Evolutionary conservation across 2,888 invertebrate species (phyloP), one percentile per base, ranked within the genome.

Genomic region (Eurytoma adleriae): DNA sequence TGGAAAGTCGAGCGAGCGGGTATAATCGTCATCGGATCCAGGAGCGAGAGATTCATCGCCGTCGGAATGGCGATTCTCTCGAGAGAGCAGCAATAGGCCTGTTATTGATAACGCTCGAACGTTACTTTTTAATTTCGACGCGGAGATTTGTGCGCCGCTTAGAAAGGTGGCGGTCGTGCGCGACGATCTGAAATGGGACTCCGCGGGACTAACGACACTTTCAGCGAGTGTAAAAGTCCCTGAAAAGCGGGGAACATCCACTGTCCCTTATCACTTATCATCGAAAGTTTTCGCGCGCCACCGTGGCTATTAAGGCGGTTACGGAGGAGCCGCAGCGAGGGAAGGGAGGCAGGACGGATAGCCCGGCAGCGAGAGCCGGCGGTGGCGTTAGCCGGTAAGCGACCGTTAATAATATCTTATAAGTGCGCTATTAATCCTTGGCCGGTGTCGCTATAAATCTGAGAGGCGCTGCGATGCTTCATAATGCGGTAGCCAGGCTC

Each of bases 381-480:
- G 24, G 50, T 20, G 50, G 52, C 40, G 40, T 54, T 67, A 84
- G 84, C 83, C 84, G 83, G 84, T 83, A 84, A 84, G 83, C 83
- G 80, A 82, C 84, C 84, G 85, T 85, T 85, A 85, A 85, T 85
- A 85, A 85, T 84, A 85, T 83, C 84, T 84, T 83, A 83, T 84
- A 83, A 84, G 84, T 83, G 83, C 83, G 81, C 85, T 84, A 85
- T 85, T 85, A 85, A 85, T 85, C 83, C 84, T 84, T 52, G 81
- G 82, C 80, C 67, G 81, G 78, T 84, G 84, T 85, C 83, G 75
- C 79, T 81, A 85, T 85, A 85, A 85, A 85, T 85, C 83, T 70
- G 70, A 12, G 50, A 78, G 62, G 71, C 68, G 62, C 73, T 54
- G 72, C 80, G 74, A 80, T 75, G 80, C 78, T 80, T 82, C 75